A percentile compares a stretch with the other conserved stretches of the same genome.
phyloP scores from a whole-genome alignment of 2,113 vertebrate species.

The Zapus hudsonius region DNA sequence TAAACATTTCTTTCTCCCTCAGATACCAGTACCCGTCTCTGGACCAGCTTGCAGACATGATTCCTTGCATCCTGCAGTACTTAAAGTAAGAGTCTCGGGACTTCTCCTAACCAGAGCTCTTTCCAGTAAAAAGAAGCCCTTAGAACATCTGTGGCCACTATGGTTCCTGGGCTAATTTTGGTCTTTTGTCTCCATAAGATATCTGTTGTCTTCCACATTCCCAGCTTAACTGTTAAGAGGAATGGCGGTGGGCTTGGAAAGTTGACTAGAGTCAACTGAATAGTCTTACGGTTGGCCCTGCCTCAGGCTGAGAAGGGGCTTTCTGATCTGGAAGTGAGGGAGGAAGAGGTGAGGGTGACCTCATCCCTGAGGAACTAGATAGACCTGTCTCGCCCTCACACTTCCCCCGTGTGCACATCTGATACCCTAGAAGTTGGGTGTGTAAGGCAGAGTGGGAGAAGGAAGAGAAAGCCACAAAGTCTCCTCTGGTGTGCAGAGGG shows the following conservation, averaged over 20 bases:
- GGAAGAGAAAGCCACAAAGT: background rate
- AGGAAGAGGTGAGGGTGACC: constrained; percentile 26
- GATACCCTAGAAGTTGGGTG: background rate
- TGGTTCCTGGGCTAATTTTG: background rate
- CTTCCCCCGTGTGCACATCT: constrained; percentile 13
- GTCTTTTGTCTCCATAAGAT: background rate
- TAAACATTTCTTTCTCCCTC: background rate
- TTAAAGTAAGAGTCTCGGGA: constrained; percentile 90
- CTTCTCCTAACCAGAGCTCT: background rate
- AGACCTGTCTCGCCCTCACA: constrained; percentile 47
- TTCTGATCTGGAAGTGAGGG: background rate
- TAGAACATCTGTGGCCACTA: background rate
- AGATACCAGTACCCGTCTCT: constrained; percentile 93
- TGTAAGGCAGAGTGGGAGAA: background rate
- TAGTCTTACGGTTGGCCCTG: background rate
- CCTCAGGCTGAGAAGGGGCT: background rate
- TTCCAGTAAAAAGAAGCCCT: background rate
- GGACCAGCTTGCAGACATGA: constrained; percentile 94
- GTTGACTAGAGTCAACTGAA: background rate
- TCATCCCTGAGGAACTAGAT: constrained; percentile 58
- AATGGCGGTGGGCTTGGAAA: background rate
- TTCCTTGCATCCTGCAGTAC: constrained; percentile 91
- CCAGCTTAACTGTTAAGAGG: background rate
- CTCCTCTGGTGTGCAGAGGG: background rate
- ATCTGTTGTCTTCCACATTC: background rate